Evolutionary conservation across 2,113 vertebrate species (phyloP), one percentile per base, ranked within the genome.

Genomic region (Epinephelus fuscoguttatus): DNA sequence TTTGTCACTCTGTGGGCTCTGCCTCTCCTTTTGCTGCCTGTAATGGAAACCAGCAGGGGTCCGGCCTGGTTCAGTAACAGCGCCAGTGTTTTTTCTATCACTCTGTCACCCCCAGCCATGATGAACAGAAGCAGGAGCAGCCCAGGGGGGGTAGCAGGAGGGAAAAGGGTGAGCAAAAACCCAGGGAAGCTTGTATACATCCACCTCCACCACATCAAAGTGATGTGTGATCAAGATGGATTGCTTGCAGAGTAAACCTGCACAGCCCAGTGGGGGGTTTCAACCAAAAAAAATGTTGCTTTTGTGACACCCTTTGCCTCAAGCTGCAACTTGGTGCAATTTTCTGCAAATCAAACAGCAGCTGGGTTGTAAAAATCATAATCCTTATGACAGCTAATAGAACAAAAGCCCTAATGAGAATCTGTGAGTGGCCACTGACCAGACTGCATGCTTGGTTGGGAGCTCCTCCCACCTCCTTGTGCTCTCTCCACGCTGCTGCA

Each of bases 401-500:
- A 66, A 57, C 62, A 78, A 52, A 66, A 68, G 70, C 47, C 45
- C n/a, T 56, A 27, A 77, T 70, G 63, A 57, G 40, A 76, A 52
- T 53, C 23, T 62, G 45, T 18, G 56, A 73, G 64, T 75, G 69
- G 71, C 84, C 15, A 37, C 57, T 70, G 59, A 71, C 45, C 88
- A 77, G 80, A 77, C 84, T 85, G 87, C 81, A 80, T 71, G 81
- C 75, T 40, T 66, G 47, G 27, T 53, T 52, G 70, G 80, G 80
- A 83, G 92, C 94, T 94, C 94, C 94, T 84, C 93, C 93, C 92
- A 86, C 91, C 88, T 85, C 91, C 92, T 75, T 40, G 63, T 73
- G 60, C 77, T 64, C 80, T 84, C 90, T 56, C 71, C 78, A 59
- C 80, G 75, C 80, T 72, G 66, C 67, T 59, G 81, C 87, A 91